Base-by-base conservation (phyloP, 2,113 vertebrate genomes). In the Austrofundulus limnaeus region DNA sequence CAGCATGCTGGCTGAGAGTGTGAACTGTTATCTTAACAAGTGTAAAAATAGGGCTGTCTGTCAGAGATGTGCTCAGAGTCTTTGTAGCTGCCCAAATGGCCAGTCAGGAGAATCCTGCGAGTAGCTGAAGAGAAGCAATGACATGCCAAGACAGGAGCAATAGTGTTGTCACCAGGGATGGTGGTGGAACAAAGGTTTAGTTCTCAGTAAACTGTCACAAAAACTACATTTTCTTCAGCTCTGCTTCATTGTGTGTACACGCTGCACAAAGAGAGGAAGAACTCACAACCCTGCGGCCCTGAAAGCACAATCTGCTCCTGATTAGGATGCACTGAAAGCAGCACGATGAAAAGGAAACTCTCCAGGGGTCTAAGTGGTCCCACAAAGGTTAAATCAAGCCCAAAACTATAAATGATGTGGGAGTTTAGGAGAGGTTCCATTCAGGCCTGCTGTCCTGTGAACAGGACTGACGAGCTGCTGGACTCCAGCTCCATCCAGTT, bases 101-200 rank as follows among this genome's bases (percentile, higher is more conserved):
- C 70, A 82, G 80, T 70, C 71, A 84, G 77, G 82, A 84, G 60
- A 48, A 89, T 70, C 84, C 58, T 66, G 61, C 51, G 49, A 68
- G 72, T 62, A 70, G 70, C 56, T 56, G 55, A 80, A 53, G 57
- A 66, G 56, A 75, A 84, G 77, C 80, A 80, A 55, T 70, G 70
- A 73, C 84, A 78, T 71, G 72, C 73, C 50, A 61, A 61, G 80
- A 82, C 55, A 70, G 64, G 68, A 61, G 49, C 63, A 72, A 64
- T 55, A 54, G 56, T 73, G 68, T 66, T 46, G 16, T 73, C 66
- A 75, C 63, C 39, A 2, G 61, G 19, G 23, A 69, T 49, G 63
- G 15, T 38, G 59, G 60, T 21, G 25, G 48, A 72, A 70, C 66
- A 81, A 81, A 78, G 64, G 64, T 77, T 66, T 74, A 70, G 70